Conservation (phyloP, 2,113 vertebrate genomes). For the Coturnix japonica region DNA sequence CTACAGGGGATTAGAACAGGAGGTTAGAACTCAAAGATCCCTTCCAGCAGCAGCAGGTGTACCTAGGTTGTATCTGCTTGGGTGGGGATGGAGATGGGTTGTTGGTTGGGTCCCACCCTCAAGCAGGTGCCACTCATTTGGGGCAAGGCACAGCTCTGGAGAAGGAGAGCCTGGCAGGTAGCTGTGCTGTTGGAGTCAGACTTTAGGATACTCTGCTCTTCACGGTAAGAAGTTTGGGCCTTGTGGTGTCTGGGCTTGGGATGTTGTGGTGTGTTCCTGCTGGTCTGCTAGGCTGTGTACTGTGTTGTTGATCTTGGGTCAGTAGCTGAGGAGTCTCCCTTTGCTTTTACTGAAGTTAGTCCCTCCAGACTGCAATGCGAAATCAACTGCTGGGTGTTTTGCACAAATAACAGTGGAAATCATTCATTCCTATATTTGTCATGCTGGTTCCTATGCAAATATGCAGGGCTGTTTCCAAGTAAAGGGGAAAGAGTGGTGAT, state of each 20-base stretch:
- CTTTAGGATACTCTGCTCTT: rapidly evolving
- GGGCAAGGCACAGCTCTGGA: neutral
- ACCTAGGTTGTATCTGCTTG: neutral
- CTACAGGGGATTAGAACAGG: too few relatives aligned
- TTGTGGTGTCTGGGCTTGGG: rapidly evolving
- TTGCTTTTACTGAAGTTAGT: neutral
- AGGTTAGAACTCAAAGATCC: too few relatives aligned
- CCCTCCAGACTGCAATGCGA: neutral
- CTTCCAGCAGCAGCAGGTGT: neutral
- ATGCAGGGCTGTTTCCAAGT: neutral
- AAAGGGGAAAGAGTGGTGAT: neutral
- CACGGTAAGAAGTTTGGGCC: neutral
- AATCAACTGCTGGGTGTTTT: neutral
- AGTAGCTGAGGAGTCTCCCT: neutral
- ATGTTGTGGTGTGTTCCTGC: neutral
- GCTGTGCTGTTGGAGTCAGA: neutral
- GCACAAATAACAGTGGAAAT: neutral
- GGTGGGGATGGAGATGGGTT: too few relatives aligned
- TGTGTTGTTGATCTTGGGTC: neutral
- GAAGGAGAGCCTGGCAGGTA: neutral
- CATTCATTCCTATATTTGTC: neutral
- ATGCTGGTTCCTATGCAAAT: neutral
- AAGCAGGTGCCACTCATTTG: neutral
- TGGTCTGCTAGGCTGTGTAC: neutral
- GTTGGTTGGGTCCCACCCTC: neutral